A percentile compares a stretch with the other conserved stretches of the same genome.
Conservation (phyloP, 2,797 vertebrate species). For the Agapornis canus region DNA sequence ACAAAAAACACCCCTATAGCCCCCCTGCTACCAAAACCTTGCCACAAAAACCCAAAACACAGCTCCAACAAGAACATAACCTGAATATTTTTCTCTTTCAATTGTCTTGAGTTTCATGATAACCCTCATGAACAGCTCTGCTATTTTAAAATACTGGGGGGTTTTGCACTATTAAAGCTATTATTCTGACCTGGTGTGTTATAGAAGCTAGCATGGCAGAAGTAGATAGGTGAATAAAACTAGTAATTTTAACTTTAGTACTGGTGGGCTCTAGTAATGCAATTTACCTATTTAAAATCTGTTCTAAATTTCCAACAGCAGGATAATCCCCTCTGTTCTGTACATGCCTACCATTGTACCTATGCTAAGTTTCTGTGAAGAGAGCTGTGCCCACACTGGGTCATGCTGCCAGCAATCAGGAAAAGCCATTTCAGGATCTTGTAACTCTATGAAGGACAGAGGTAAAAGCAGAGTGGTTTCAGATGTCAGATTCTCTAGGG, state of each 20-base stretch:
- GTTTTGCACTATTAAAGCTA: neutral
- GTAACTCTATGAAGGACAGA: neutral
- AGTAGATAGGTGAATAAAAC: neutral
- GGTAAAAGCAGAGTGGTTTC: neutral
- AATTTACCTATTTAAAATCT: neutral
- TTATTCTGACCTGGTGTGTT: neutral
- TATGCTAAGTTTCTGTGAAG: neutral
- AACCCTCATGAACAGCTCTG: neutral
- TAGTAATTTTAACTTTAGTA: neutral
- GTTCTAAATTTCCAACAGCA: neutral
- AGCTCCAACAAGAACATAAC: neutral
- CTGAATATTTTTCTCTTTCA: neutral
- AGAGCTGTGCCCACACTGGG: neutral
- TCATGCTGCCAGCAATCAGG: neutral
- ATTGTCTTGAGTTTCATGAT: neutral
- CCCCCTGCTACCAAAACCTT: neutral
- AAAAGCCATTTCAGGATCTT: neutral
- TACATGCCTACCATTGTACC: neutral
- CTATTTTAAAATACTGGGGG: neutral
- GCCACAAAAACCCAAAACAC: neutral
- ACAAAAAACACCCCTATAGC: neutral
- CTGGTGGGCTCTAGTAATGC: neutral
- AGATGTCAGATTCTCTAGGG: neutral
- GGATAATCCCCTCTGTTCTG: neutral
- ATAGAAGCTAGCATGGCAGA: neutral